A percentile compares a stretch with the other conserved stretches of the same genome.
Conservation (phyloP, 2,797 vertebrate species). For the Nannoperca australis region DNA sequence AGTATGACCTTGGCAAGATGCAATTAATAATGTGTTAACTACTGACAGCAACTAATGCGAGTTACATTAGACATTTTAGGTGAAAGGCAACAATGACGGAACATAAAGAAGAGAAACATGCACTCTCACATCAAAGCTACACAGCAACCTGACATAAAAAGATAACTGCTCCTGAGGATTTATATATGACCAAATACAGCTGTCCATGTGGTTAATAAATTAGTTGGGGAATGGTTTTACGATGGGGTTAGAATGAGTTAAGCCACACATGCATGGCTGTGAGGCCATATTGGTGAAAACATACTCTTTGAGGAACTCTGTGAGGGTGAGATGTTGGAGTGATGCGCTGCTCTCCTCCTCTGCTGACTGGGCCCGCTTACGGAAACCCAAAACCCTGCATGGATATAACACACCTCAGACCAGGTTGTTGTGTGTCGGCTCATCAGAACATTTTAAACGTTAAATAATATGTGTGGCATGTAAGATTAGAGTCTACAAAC, state of each 20-base stretch:
- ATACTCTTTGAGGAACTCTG: conserved; percentile 89
- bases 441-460: conserved; percentile 45
- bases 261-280: conserved; percentile 75
- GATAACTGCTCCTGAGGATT: conserved; percentile 22
- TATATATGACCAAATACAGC: conserved; percentile 36
- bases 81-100: conserved; percentile 51
- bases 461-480: conserved; percentile 13
- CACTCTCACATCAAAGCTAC: conserved; percentile 48
- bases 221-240: conserved; percentile 41
- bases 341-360: conserved; percentile 84
- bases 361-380: conserved; percentile 87
- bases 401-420: conserved; percentile 83
- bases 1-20: conserved; percentile 71
- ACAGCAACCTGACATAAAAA: conserved; percentile 1
- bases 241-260: conserved; percentile 67
- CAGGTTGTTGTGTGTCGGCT: conserved; percentile 36
- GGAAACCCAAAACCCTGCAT: conserved; percentile 86
- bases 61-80: conserved; percentile 42
- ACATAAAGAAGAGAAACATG: conserved; percentile 63
- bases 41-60: conserved; percentile 46
- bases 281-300: conserved; percentile 73
- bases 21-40: conserved; percentile 74
- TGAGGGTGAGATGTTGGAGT: conserved; percentile 86
- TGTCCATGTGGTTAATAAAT: conserved; percentile 61
- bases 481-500: conserved; percentile 13